phyloP scores from a whole-genome alignment of 1,140 invertebrate genomes.

The Drosophila novamexicana region DNA sequence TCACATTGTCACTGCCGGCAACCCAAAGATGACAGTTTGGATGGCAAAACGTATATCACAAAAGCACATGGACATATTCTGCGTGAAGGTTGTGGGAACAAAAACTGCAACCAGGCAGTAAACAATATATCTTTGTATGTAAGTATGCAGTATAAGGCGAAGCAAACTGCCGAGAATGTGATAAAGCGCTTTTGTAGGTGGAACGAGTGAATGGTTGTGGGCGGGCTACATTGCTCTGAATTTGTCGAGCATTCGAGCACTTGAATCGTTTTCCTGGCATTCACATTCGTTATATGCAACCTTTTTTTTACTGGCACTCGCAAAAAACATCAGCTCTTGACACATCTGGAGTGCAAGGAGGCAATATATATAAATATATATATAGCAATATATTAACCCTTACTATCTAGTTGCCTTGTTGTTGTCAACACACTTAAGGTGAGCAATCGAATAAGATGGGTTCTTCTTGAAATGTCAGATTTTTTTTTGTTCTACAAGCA shows the following conservation, averaged over 20 bases:
- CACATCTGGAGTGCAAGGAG: background rate
- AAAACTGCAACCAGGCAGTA: constrained; percentile 31
- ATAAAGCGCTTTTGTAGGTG: constrained; percentile 50
- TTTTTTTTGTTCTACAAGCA: too few relatives aligned
- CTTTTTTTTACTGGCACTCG: constrained; percentile 6
- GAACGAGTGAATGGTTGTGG: constrained; percentile 9
- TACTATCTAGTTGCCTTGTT: constrained; percentile 4
- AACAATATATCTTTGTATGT: constrained; percentile 35
- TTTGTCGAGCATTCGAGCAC: constrained; percentile 35
- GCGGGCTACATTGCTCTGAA: constrained; percentile 25
- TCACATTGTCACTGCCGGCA: constrained; percentile 43
- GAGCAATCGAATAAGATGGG: constrained; percentile 1
- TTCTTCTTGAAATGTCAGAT: background rate
- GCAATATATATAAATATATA: background rate
- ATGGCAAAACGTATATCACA: constrained; percentile 66
- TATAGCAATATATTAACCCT: constrained; percentile 9
- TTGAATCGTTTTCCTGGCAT: constrained; percentile 31
- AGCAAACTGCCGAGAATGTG: constrained; percentile 53
- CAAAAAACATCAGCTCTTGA: constrained; percentile 15
- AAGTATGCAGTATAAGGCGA: constrained; percentile 28
- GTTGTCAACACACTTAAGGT: constrained; percentile 19
- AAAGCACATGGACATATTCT: constrained; percentile 54
- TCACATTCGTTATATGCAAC: constrained; percentile 18
- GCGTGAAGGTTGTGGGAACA: constrained; percentile 40
- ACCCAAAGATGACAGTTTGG: constrained; percentile 65